Evolutionary conservation across 2,888 invertebrate genomes (phyloP).

Genomic region (Bruchidius siliquastri): DNA sequence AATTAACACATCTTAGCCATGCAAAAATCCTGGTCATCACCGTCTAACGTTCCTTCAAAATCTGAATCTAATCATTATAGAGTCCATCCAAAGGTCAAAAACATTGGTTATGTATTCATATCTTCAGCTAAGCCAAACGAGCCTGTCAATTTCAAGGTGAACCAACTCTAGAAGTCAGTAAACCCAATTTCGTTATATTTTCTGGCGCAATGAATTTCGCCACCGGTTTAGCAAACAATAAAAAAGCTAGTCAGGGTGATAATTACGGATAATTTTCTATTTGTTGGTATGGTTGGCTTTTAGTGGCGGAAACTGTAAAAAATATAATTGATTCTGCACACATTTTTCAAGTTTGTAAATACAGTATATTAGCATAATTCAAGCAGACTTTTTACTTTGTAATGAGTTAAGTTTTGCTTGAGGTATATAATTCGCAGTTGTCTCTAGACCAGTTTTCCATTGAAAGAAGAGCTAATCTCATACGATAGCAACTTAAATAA

Average conservation of each 20-base stretch:
- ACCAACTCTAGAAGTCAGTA: not conserved
- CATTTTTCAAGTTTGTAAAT: not conserved
- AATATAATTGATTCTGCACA: not conserved
- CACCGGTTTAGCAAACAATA: not conserved
- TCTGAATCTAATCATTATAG: not conserved
- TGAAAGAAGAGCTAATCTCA: not conserved
- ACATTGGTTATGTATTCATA: not conserved
- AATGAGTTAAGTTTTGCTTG: not conserved
- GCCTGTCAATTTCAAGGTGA: not conserved
- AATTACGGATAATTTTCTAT: not conserved
- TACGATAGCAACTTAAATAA: not conserved
- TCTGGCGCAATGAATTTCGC: not conserved
- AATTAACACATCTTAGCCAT: not conserved
- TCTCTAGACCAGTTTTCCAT: not conserved
- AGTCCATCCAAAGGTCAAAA: not conserved
- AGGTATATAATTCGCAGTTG: not conserved
- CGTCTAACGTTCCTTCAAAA: not conserved
- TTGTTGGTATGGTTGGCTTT: not conserved
- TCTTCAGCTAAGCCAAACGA: not conserved
- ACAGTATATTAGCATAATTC: not conserved
- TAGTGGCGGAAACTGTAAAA: not conserved
- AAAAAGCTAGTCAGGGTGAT: not conserved
- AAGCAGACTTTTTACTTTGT: not conserved
- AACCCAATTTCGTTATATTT: not conserved
- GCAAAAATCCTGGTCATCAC: not conserved